Base-by-base conservation (phyloP, 2,113 vertebrate genomes). In the Stegastes partitus region DNA sequence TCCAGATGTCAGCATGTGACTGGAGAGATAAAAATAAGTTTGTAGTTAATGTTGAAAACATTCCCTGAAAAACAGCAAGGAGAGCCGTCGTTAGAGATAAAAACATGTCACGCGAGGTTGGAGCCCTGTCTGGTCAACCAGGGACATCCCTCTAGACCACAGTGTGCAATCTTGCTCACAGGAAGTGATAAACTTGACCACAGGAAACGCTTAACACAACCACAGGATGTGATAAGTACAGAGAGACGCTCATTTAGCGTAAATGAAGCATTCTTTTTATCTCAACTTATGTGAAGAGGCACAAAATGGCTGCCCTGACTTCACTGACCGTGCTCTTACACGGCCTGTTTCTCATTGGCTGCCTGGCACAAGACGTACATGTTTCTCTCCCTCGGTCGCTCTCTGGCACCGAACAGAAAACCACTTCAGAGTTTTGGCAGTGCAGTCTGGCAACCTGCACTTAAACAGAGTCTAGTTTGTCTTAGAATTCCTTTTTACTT, bases 151-250 rank as follows among this genome's bases (percentile, higher is more conserved):
- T 82, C 74, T 80, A 77, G 80, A 86, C 82, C 62, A 74, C 69
- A 83, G 77, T 80, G 87, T 63, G 74, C 82, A 68, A 73, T 84
- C 70, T 56, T 11, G 42, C 74, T 85, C 83, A 89, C 83, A 93
- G 93, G 94, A 94, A 91, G 86, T 86, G 87, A 94, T 93, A 88
- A 90, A 65, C 50, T 69, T 68, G 84, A 91, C 91, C 90, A 91
- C 79, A 91, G 91, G 92, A 93, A 92, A 82, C n/a, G 55, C 44
- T 80, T 76, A 84, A 79, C 68, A 57, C 59, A 53, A 81, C 84
- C 81, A 77, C 72, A 85, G 84, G 79, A 89, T 84, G 65, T 59
- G 84, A 92, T 87, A 90, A 85, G 71, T 57, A 59, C 26, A 81
- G 47, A 18, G 19, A 79, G 55, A 77, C 2, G 67, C 73, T 78